These are phyloP conservation scores for Oophaga sylvatica DNA, from an alignment of 2,797 vertebrate species.

Conservation along the genomic window DNA sequence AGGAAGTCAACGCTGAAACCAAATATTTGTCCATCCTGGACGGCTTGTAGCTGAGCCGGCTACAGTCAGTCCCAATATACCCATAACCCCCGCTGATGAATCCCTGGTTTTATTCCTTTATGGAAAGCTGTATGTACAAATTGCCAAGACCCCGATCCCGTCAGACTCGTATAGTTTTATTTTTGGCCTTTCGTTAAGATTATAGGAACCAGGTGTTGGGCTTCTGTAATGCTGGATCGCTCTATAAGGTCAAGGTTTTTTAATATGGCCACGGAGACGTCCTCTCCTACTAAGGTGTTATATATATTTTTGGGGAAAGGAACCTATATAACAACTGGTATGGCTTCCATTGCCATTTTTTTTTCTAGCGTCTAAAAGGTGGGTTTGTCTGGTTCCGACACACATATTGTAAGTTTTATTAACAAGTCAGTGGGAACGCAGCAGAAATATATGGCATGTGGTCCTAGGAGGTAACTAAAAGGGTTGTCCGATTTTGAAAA, in stretches of 20 bases:
- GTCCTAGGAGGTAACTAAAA: too few relatives aligned
- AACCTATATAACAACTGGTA: neutral
- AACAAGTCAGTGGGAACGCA: neutral
- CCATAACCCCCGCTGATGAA: slow-evolving; percentile 16
- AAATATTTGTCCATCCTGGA: slow-evolving; percentile 36
- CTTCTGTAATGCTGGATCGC: neutral
- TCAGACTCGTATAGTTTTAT: slow-evolving; percentile 21
- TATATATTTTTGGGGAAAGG: neutral
- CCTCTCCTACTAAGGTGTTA: neutral
- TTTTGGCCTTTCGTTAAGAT: slow-evolving; percentile 6
- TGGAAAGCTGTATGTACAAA: neutral
- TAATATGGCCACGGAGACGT: neutral
- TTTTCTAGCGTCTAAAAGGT: neutral
- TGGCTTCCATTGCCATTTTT: neutral
- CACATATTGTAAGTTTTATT: neutral
- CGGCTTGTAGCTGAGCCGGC: neutral
- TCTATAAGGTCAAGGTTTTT: neutral
- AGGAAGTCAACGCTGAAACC: slow-evolving; percentile 35
- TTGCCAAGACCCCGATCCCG: slow-evolving; percentile 4
- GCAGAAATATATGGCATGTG: too few relatives aligned
- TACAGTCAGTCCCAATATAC: slow-evolving; percentile 18
- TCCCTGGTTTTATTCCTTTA: slow-evolving; percentile 18
- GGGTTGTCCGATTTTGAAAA: too few relatives aligned
- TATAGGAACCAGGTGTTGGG: slow-evolving; percentile 17
- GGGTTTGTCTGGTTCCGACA: neutral